Percentiles rank a stretch among this genome's conserved stretches.
Conservation (phyloP, 2,113 vertebrate species). For the Marcusenius ussheri region DNA sequence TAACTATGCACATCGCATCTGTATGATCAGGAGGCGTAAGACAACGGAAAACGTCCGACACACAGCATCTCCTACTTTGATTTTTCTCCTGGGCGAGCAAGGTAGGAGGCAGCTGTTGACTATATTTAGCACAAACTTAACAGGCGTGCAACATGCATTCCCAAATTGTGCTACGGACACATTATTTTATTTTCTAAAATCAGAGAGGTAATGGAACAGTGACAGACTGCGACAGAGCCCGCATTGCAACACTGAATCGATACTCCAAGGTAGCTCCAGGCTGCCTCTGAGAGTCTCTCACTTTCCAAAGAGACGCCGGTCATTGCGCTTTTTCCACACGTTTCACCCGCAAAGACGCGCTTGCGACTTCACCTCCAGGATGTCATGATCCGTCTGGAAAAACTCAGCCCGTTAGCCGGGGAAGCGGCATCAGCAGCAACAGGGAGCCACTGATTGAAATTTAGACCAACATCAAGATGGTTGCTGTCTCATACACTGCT, state of each 20-base stretch:
- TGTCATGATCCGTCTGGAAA: background rate
- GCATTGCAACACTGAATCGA: slow-evolving; percentile 54
- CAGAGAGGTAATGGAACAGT: background rate
- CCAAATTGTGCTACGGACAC: background rate
- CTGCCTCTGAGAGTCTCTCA: slow-evolving; percentile 32
- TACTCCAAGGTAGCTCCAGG: slow-evolving; percentile 27
- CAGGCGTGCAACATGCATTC: background rate
- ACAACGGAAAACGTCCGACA: background rate
- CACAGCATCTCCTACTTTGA: background rate
- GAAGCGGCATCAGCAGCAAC: slow-evolving; percentile 16
- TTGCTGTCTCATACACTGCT: background rate
- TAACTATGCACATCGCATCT: background rate
- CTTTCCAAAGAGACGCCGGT: background rate
- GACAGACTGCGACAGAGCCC: slow-evolving; percentile 35
- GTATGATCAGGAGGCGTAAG: background rate
- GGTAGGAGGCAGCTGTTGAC: background rate
- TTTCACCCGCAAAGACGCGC: background rate
- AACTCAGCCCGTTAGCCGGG: background rate
- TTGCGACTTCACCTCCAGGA: background rate
- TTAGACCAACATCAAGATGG: slow-evolving; percentile 13
- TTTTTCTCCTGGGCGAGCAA: background rate
- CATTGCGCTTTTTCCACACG: background rate
- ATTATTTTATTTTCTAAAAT: background rate
- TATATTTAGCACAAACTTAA: slow-evolving; percentile 5
- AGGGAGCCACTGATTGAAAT: slow-evolving; percentile 16